Evolutionary conservation across 1,140 invertebrate species (phyloP).

Genomic region (Helicoverpa armigera): DNA sequence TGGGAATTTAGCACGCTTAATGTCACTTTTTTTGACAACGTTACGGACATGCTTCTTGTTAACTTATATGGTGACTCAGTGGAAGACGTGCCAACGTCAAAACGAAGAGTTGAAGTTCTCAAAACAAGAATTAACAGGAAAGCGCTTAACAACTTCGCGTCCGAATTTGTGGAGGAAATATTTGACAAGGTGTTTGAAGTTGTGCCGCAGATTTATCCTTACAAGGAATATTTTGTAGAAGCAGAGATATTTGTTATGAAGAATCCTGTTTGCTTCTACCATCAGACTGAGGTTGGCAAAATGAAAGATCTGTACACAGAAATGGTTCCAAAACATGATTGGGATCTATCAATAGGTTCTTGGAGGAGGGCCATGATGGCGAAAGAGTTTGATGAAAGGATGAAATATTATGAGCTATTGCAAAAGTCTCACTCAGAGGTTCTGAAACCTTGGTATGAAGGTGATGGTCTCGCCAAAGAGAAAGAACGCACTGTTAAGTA

Average conservation of each 20-base stretch:
- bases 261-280: slow-evolving; percentile 80
- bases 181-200: slow-evolving; percentile 61
- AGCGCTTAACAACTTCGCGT: slow-evolving; percentile 61
- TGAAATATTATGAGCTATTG: slow-evolving; percentile 73
- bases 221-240: slow-evolving; percentile 74
- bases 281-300: slow-evolving; percentile 76
- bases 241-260: slow-evolving; percentile 78
- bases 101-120: slow-evolving; percentile 60
- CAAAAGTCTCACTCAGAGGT: slow-evolving; percentile 67
- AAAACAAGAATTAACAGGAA: slow-evolving; percentile 66
- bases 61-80: slow-evolving; percentile 71
- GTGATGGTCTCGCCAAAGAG: slow-evolving; percentile 62
- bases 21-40: slow-evolving; percentile 70
- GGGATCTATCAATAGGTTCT: slow-evolving; percentile 74
- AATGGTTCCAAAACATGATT: slow-evolving; percentile 65
- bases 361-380: slow-evolving; percentile 76
- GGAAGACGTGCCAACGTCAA: slow-evolving; percentile 65
- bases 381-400: slow-evolving; percentile 77
- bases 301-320: slow-evolving; percentile 73
- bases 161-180: slow-evolving; percentile 58
- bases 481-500: slow-evolving; percentile 69
- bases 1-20: slow-evolving; percentile 76
- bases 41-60: slow-evolving; percentile 63
- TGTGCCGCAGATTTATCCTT: slow-evolving; percentile 71
- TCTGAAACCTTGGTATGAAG: slow-evolving; percentile 76